phyloP scores from a whole-genome alignment of 2,113 vertebrate genomes.

The Melanerpes aurifrons region DNA sequence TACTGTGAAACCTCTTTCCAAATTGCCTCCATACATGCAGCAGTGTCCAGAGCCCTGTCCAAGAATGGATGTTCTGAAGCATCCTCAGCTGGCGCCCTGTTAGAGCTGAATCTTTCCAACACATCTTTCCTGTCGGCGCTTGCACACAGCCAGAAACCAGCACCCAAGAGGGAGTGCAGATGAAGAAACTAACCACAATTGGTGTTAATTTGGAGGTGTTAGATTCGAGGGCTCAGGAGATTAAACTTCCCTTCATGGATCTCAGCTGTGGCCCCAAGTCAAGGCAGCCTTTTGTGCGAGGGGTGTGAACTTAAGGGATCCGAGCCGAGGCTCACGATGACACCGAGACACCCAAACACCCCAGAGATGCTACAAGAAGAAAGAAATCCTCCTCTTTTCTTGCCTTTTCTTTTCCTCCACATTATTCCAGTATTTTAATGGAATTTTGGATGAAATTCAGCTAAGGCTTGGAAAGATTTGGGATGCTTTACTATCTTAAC shows the following conservation, averaged over 20 bases:
- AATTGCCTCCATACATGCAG: background rate
- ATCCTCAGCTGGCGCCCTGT: background rate
- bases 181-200: slow-evolving; percentile 51
- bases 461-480: slow-evolving; percentile 43
- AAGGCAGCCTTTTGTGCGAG: background rate
- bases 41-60: background rate
- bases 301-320: slow-evolving; percentile 13
- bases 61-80: background rate
- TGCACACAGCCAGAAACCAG: background rate
- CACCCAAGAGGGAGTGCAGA: background rate
- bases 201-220: slow-evolving; percentile 56
- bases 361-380: background rate
- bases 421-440: slow-evolving; percentile 44
- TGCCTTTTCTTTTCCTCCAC: background rate
- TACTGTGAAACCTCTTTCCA: background rate
- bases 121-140: slow-evolving; percentile 33
- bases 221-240: slow-evolving; percentile 7
- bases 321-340: background rate
- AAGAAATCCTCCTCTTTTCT: background rate
- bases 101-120: slow-evolving; percentile 23
- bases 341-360: background rate
- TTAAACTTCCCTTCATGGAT: background rate
- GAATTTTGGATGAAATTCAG: slow-evolving; percentile 61
- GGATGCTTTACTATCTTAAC: slow-evolving; percentile 53
- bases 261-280: background rate